Evolutionary conservation across 35 echinoderm and acorn worm species (phyloP).

Genomic region (Ptychodera flava): DNA sequence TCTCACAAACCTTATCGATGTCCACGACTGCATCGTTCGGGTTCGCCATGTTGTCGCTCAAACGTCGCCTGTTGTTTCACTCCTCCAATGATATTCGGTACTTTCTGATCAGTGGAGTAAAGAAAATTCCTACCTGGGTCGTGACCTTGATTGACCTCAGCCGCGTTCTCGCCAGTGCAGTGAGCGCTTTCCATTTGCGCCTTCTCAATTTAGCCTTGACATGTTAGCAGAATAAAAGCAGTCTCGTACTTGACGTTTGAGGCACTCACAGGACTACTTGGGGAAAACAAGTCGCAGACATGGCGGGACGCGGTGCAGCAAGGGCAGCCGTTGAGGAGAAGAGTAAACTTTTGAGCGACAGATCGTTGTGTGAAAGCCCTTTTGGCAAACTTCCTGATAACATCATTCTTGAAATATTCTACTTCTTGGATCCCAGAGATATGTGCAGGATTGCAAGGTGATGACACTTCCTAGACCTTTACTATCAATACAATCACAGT

Average conservation of each 20-base stretch:
- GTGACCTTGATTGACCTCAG: too few relatives aligned
- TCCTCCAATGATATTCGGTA: not conserved
- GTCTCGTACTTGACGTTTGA: too few relatives aligned
- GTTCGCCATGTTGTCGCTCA: not conserved
- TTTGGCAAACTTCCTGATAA: conserved; percentile 17
- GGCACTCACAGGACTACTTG: too few relatives aligned
- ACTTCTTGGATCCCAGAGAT: conserved; percentile 31
- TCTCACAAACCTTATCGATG: not conserved
- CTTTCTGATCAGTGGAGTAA: not conserved
- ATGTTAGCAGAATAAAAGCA: too few relatives aligned
- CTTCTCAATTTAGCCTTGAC: too few relatives aligned
- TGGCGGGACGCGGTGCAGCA: not conserved
- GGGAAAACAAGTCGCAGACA: too few relatives aligned
- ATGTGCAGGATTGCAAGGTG: conserved; percentile 44
- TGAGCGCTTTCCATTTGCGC: too few relatives aligned
- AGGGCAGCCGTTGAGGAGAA: not conserved
- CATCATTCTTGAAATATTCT: conserved; percentile 33
- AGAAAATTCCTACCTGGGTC: not conserved
- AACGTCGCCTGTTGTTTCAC: not conserved
- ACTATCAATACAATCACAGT: too few relatives aligned
- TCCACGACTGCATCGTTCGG: not conserved
- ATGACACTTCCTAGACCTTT: too few relatives aligned
- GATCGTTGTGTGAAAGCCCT: not conserved
- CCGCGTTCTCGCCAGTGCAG: too few relatives aligned
- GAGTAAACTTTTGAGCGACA: not conserved